Percentiles rank a stretch among this genome's conserved stretches.
Conservation (phyloP, 1,140 invertebrate genomes). For the Apis mellifera region Amel_HAv3.1 CM009939.2:8004001-8004500, state of each 20-base stretch:
- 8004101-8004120: constrained; percentile 87
- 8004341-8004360: constrained; percentile 87
- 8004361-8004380: constrained; percentile 90
- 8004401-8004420: constrained; percentile 89
- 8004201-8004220: too few relatives aligned
- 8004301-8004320: constrained; percentile 87
- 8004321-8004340: constrained; percentile 83
- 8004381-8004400: constrained; percentile 93
- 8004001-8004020: constrained; percentile 95
- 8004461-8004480: constrained; percentile 99
- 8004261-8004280: constrained; percentile 87
- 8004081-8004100: constrained; percentile 90
- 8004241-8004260: constrained; percentile 85
- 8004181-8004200: too few relatives aligned
- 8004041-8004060: constrained; percentile 90
- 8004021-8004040: constrained; percentile 93
- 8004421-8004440: constrained; percentile 96
- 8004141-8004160: constrained; percentile 89
- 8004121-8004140: constrained; percentile 87
- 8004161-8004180: not conserved
- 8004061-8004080: constrained; percentile 90
- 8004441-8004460: constrained; percentile 97
- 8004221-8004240: constrained; percentile 74
- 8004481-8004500: constrained; percentile 99
- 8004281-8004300: constrained; percentile 84